phyloP scores from a whole-genome alignment of 2,113 vertebrate genomes.

The Thalassarche chlororhynchos region DNA sequence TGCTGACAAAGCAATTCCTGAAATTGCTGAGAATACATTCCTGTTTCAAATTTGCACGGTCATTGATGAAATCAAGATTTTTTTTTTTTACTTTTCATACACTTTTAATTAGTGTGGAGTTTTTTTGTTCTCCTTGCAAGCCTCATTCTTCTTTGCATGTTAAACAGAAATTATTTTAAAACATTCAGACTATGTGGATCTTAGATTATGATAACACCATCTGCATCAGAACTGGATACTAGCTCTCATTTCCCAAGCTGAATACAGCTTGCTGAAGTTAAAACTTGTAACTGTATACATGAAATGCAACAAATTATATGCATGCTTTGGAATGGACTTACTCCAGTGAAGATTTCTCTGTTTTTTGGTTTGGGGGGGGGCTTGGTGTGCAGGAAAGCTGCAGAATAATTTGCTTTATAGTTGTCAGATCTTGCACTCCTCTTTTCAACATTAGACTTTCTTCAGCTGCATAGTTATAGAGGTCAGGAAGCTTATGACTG shows the following conservation, averaged over 20 bases:
- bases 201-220: neutral
- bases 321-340: neutral
- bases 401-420: neutral
- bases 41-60: neutral
- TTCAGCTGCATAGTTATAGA: neutral
- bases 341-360: neutral
- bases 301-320: neutral
- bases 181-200: neutral
- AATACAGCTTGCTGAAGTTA: neutral
- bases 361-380: fast-evolving
- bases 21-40: neutral
- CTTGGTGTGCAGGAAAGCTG: neutral
- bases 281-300: neutral
- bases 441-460: neutral
- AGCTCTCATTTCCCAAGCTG: neutral
- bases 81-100: neutral
- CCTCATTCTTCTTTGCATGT: neutral
- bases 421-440: neutral
- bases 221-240: neutral
- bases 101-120: neutral
- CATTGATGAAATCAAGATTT: neutral
- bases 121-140: neutral
- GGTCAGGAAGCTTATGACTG: neutral
- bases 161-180: neutral
- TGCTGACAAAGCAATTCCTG: neutral